Evolutionary conservation across 2,888 invertebrate species (phyloP).

Genomic region (Cantharis nigra): DNA sequence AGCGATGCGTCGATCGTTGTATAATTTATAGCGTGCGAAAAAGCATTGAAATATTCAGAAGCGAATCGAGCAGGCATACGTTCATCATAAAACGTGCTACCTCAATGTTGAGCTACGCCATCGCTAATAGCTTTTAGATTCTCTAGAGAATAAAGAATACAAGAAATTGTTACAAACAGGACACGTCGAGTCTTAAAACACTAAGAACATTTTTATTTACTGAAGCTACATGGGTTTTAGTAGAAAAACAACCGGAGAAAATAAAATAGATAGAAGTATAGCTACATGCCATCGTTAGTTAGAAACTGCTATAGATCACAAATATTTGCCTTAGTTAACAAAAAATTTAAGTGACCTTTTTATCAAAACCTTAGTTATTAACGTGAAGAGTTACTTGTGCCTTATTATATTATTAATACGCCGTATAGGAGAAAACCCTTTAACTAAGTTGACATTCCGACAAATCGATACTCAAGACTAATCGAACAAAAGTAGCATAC

Average conservation of each 20-base stretch:
- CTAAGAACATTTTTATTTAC: constrained; percentile 7
- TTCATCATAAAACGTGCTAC: constrained; percentile 32
- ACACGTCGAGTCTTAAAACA: constrained; percentile 7
- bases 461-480: constrained; percentile 33
- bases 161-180: constrained; percentile 18
- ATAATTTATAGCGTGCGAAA: constrained; percentile 44
- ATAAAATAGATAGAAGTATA: neutral
- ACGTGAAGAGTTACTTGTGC: neutral
- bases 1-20: constrained; percentile 30
- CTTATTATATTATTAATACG: neutral
- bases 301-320: neutral
- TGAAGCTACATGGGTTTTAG: neutral
- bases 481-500: constrained; percentile 34
- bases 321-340: neutral
- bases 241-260: neutral
- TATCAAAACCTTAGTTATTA: neutral
- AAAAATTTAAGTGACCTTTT: neutral
- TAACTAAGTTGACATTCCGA: constrained; percentile 34
- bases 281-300: neutral
- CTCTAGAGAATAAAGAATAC: constrained; percentile 13
- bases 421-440: constrained; percentile 28
- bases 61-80: constrained; percentile 32
- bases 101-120: constrained; percentile 11
- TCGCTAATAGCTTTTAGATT: constrained; percentile 14
- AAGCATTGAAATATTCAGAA: constrained; percentile 43